These are phyloP conservation scores for Sebastes taczanowskii DNA, from an alignment of 2,797 vertebrate genomes.

Conservation along the genomic window DNA sequence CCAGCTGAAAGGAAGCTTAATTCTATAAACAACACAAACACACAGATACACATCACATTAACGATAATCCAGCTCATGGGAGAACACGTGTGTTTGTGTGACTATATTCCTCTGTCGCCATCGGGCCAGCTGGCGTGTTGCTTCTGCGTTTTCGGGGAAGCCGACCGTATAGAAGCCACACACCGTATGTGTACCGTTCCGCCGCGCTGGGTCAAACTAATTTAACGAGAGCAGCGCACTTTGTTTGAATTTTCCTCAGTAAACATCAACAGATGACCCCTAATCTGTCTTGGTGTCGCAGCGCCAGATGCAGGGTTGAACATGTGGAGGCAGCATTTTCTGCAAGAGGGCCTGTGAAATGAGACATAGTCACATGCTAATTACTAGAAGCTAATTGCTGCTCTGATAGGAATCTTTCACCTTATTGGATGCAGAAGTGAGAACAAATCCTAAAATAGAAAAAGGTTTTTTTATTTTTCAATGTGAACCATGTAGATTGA, in stretches of 20 bases:
- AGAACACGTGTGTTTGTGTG: constrained; percentile 22
- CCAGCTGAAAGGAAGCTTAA: constrained; percentile 30
- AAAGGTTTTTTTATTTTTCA: background rate
- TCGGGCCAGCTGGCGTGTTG: constrained; percentile 40
- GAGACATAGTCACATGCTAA: constrained; percentile 38
- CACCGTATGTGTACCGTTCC: constrained; percentile 14
- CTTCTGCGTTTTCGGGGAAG: constrained; percentile 6
- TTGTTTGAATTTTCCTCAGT: constrained; percentile 66
- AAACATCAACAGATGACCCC: constrained; percentile 60
- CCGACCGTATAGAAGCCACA: constrained; percentile 14
- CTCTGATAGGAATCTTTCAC: constrained; percentile 15
- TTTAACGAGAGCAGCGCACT: constrained; percentile 30
- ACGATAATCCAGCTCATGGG: constrained; percentile 30
- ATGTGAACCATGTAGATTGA: background rate
- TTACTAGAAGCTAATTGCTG: constrained; percentile 45
- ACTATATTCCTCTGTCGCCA: constrained; percentile 8
- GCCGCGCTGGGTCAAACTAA: constrained; percentile 41
- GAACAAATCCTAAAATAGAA: background rate
- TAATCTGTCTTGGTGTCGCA: constrained; percentile 65
- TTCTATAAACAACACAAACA: constrained; percentile 38
- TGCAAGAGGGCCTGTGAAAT: constrained; percentile 63
- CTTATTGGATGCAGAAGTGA: background rate
- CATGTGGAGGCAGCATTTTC: constrained; percentile 56
- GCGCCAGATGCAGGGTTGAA: constrained; percentile 72
- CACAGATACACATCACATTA: constrained; percentile 41